phyloP scores from a whole-genome alignment of 2,797 vertebrate genomes.

The Hybognathus amarus region DNA sequence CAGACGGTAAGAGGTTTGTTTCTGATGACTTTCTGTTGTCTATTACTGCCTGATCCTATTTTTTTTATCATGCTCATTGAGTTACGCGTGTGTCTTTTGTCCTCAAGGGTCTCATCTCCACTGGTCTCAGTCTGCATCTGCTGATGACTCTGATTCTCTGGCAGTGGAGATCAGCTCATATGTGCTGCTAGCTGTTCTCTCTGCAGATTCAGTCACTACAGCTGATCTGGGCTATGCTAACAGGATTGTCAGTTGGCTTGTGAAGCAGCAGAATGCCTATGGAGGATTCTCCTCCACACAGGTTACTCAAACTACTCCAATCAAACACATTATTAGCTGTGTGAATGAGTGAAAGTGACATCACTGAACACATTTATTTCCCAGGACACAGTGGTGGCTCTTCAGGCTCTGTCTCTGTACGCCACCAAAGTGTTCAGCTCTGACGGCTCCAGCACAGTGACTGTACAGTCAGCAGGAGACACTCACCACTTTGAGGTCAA shows the following conservation, averaged over 20 bases:
- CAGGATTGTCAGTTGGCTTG: slow-evolving; percentile 78
- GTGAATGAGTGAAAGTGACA: background rate
- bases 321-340: background rate
- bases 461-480: slow-evolving; percentile 64
- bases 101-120: slow-evolving; percentile 63
- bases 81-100: background rate
- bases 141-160: slow-evolving; percentile 66
- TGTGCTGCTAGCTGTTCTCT: slow-evolving; percentile 77
- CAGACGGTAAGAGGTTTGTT: slow-evolving; percentile 58
- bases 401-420: slow-evolving; percentile 85
- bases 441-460: slow-evolving; percentile 61
- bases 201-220: slow-evolving; percentile 56
- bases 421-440: slow-evolving; percentile 68
- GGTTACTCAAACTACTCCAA: slow-evolving; percentile 55
- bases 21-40: background rate
- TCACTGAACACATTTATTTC: slow-evolving; percentile 14
- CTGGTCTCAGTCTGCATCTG: slow-evolving; percentile 65
- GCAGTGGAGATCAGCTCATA: slow-evolving; percentile 84
- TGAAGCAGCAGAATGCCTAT: slow-evolving; percentile 74
- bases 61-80: background rate
- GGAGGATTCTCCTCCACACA: slow-evolving; percentile 38
- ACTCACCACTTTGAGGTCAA: slow-evolving; percentile 54
- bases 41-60: background rate
- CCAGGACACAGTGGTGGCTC: slow-evolving; percentile 80
- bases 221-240: slow-evolving; percentile 73